Evolutionary conservation across 2,113 vertebrate genomes (phyloP).

Genomic region (Melanostigma gelatinosum): DNA sequence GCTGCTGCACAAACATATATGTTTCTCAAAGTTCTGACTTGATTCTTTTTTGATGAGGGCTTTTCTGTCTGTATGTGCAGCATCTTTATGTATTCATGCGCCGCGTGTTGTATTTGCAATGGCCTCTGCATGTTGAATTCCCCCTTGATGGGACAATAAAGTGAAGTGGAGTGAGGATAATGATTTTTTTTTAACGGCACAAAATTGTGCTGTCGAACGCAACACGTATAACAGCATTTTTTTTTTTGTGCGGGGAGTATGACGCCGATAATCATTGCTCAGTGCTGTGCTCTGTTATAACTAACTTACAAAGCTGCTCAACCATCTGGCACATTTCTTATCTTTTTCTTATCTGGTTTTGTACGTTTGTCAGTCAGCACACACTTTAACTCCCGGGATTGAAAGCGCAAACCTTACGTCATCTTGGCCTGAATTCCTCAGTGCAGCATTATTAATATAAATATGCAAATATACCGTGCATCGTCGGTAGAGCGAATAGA

Average conservation of each 20-base stretch:
- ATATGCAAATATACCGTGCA: neutral
- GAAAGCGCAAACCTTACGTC: neutral
- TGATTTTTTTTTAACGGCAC: neutral
- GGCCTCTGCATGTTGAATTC: neutral
- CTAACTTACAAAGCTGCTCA: conserved; percentile 10
- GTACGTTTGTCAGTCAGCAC: conserved; percentile 19
- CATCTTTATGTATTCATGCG: neutral
- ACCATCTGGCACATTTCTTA: conserved; percentile 26
- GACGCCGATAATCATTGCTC: conserved; percentile 2
- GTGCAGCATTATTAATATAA: conserved; percentile 42
- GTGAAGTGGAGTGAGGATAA: neutral
- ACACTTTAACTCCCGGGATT: conserved; percentile 6
- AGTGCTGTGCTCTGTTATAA: conserved; percentile 1
- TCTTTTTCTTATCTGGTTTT: conserved; percentile 26
- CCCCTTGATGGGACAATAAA: neutral
- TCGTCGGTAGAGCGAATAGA: conserved; percentile 27
- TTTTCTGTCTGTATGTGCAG: neutral
- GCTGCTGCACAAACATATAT: neutral
- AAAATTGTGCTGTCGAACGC: neutral
- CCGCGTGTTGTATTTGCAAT: neutral
- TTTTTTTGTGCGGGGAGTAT: neutral
- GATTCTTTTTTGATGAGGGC: neutral
- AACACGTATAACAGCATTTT: neutral
- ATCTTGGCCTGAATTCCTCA: conserved; percentile 5
- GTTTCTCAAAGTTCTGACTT: neutral